A percentile compares a stretch with the other conserved stretches of the same genome.
Conservation (phyloP, 2,888 invertebrate species). For the Cephus runcator region DNA sequence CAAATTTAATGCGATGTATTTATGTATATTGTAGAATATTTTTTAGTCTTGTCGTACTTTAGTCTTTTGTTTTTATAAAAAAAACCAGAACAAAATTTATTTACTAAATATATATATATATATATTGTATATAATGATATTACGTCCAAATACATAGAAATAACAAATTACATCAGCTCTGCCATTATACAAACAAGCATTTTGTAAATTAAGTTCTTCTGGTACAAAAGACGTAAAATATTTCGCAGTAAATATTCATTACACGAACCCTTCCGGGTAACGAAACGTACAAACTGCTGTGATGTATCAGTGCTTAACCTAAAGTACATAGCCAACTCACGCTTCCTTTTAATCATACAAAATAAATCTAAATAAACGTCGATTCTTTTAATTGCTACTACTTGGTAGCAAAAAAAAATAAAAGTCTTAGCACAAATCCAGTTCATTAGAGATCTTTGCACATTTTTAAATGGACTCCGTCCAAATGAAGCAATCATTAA, state of each 20-base stretch:
- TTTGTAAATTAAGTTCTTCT: background rate
- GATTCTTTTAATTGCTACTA: background rate
- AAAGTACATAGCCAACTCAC: background rate
- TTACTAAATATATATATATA: conserved; percentile 2
- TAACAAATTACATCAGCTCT: background rate
- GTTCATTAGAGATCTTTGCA: background rate
- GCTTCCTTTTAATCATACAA: background rate
- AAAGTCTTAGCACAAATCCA: background rate
- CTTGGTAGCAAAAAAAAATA: background rate
- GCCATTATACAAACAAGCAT: background rate
- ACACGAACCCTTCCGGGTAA: background rate
- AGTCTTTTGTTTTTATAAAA: background rate
- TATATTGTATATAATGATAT: background rate
- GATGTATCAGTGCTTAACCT: background rate
- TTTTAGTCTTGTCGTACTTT: background rate
- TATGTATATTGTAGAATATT: background rate
- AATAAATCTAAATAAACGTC: background rate
- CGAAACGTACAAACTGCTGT: background rate
- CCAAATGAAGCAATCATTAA: background rate
- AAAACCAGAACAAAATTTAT: background rate
- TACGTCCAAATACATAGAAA: background rate
- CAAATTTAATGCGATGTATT: background rate
- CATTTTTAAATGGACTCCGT: background rate
- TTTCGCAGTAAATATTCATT: background rate
- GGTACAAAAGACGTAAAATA: background rate